Percentiles rank a stretch among this genome's conserved stretches.
These are phyloP conservation scores for Echiichthys vipera DNA, from an alignment of 2,797 vertebrate genomes.

Conservation along the genomic window DNA sequence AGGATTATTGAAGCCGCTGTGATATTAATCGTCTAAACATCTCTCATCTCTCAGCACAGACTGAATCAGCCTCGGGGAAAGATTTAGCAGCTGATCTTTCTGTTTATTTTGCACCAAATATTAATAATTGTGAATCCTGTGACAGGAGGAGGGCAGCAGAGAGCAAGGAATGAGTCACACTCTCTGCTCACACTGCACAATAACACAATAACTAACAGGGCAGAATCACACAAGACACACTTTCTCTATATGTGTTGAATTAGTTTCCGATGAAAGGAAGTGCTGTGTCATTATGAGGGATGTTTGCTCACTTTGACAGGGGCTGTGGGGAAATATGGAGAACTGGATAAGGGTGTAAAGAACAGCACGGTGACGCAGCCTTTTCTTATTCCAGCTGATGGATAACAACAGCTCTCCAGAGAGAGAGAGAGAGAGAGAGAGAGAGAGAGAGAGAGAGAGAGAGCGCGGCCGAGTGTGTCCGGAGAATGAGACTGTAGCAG, in stretches of 20 bases:
- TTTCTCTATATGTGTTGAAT: background rate
- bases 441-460: too few relatives aligned
- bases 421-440: too few relatives aligned
- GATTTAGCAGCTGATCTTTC: background rate
- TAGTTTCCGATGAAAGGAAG: background rate
- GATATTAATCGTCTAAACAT: too few relatives aligned
- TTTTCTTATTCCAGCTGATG: constrained; percentile 19
- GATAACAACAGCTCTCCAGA: constrained; percentile 33
- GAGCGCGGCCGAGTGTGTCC: background rate
- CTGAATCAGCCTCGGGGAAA: background rate
- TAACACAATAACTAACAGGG: background rate
- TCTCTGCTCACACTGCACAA: background rate
- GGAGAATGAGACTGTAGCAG: constrained; percentile 7
- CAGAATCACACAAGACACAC: background rate
- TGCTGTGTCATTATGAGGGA: background rate
- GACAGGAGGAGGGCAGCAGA: constrained; percentile 62
- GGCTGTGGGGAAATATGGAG: background rate
- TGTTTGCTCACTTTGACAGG: background rate
- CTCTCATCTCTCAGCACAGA: background rate
- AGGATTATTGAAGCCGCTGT: too few relatives aligned
- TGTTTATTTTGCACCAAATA: background rate
- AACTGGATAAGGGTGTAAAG: background rate
- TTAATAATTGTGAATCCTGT: background rate
- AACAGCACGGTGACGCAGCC: constrained; percentile 24
- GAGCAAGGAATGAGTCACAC: background rate